A percentile compares a stretch with the other conserved stretches of the same genome.
These are phyloP conservation scores for Psylliodes chrysocephalus DNA, from an alignment of 2,888 invertebrate species.

Conservation along the genomic window DNA sequence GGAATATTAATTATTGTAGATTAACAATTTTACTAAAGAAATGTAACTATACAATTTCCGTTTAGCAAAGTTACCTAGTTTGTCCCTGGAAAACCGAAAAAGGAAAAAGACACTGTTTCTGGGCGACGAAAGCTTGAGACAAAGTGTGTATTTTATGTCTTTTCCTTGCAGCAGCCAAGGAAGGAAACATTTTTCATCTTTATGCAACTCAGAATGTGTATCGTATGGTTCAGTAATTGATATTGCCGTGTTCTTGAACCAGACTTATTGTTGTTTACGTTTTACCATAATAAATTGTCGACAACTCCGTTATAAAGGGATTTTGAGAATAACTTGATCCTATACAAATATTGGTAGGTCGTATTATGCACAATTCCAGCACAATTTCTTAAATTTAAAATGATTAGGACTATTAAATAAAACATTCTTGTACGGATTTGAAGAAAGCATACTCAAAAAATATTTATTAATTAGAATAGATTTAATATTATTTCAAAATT, in stretches of 20 bases:
- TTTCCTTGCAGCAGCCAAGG: slow-evolving; percentile 1
- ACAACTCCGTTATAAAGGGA: not conserved
- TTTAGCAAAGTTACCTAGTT: not conserved
- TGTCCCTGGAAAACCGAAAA: slow-evolving; percentile 1
- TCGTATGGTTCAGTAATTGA: slow-evolving; percentile 18
- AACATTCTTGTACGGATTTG: no score
- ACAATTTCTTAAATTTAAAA: no score
- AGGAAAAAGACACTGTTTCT: not conserved
- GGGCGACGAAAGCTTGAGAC: slow-evolving; percentile 19
- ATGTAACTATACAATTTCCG: no score
- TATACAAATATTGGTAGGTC: no score
- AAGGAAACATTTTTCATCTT: slow-evolving; percentile 26
- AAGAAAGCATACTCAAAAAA: no score
- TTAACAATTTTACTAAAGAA: no score
- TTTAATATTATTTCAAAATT: no score
- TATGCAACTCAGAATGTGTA: slow-evolving; percentile 4
- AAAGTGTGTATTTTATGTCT: slow-evolving; percentile 32
- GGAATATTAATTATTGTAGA: no score
- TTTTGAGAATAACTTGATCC: no score
- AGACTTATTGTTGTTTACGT: not conserved
- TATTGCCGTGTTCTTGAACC: not conserved
- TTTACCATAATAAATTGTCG: not conserved
- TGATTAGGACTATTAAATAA: no score
- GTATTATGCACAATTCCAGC: no score
- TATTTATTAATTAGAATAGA: no score